These are phyloP conservation scores for Atethmia centrago DNA, from an alignment of 2,888 invertebrate genomes.

Conservation along the genomic window DNA sequence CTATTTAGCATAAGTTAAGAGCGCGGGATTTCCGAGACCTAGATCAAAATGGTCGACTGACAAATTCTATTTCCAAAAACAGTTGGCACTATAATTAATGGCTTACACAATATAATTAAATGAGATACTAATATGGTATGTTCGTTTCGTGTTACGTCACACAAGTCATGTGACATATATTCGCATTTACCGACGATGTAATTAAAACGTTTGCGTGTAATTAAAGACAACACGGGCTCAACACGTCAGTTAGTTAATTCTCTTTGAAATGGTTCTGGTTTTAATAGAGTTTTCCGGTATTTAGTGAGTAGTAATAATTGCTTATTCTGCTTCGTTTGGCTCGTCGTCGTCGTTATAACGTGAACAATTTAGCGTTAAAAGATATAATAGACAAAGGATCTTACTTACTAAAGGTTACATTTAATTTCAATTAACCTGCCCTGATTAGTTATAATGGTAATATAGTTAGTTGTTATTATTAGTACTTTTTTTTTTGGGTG, in stretches of 20 bases:
- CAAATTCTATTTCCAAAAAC: slow-evolving; percentile 1
- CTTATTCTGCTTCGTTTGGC: not conserved
- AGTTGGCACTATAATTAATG: too few species aligned
- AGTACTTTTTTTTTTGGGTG: too few species aligned
- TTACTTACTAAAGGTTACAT: not conserved
- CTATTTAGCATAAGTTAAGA: not conserved
- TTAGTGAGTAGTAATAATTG: slow-evolving; percentile 12
- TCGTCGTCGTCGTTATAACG: too few species aligned
- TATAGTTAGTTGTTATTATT: too few species aligned
- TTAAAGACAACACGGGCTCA: slow-evolving; percentile 47
- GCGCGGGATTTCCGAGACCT: not conserved
- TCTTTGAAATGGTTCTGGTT: slow-evolving; percentile 28
- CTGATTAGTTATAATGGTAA: too few species aligned
- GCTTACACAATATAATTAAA: slow-evolving; percentile 11
- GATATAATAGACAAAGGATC: not conserved
- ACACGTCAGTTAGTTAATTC: slow-evolving; percentile 18
- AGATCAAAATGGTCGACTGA: not conserved
- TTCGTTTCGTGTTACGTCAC: slow-evolving; percentile 29
- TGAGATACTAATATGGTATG: slow-evolving; percentile 12
- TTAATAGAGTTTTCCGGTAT: slow-evolving; percentile 35
- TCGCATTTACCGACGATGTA: slow-evolving; percentile 39
- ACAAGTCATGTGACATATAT: slow-evolving; percentile 30
- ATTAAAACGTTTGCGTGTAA: slow-evolving; percentile 59
- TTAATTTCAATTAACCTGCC: not conserved
- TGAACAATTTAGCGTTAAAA: not conserved